phyloP scores from a whole-genome alignment of 2,113 vertebrate species.

The Solenodon paradoxus region DNA sequence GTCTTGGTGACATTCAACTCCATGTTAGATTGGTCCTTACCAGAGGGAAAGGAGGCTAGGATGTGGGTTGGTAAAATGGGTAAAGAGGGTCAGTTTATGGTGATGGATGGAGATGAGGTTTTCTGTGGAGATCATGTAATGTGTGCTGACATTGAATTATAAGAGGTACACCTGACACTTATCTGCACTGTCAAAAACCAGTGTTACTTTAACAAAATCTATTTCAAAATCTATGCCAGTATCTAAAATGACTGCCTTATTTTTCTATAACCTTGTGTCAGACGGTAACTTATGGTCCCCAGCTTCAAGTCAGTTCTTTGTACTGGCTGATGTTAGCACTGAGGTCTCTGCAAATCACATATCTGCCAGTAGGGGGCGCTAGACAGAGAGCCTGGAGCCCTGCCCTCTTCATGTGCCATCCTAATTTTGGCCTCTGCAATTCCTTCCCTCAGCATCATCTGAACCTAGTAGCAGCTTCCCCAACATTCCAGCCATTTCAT shows the following conservation, averaged over 20 bases:
- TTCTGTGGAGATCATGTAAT: too few relatives aligned
- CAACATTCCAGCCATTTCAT: neutral
- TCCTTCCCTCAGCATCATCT: neutral
- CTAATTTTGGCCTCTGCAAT: neutral
- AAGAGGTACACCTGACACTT: too few relatives aligned
- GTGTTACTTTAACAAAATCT: too few relatives aligned
- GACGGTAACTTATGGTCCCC: neutral
- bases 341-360: neutral
- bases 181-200: too few relatives aligned
- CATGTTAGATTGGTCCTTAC: neutral
- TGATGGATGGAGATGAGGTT: too few relatives aligned
- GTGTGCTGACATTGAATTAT: too few relatives aligned
- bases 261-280: neutral
- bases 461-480: neutral
- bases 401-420: neutral
- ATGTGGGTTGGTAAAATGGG: too few relatives aligned
- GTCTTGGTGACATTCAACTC: neutral
- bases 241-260: neutral
- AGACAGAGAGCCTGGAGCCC: neutral
- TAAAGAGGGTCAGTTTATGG: too few relatives aligned
- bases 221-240: neutral
- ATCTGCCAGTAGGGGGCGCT: conserved; percentile 32
- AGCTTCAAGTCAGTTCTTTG: neutral
- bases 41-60: neutral
- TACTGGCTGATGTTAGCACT: neutral